These are phyloP conservation scores for Leptonema lineaticorne DNA, from an alignment of 1,140 invertebrate species.

Conservation along the genomic window DNA sequence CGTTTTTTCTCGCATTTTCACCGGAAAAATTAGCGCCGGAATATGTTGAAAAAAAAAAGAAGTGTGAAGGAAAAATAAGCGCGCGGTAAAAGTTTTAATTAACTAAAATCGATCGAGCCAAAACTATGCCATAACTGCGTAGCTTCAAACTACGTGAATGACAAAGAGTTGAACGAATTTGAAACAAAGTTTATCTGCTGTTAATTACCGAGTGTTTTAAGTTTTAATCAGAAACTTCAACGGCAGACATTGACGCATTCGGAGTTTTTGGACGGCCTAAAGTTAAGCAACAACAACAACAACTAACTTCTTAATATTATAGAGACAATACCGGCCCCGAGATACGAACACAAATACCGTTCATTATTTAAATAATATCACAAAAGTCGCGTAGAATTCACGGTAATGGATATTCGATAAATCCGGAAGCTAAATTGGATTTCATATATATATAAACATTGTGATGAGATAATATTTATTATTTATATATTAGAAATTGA, in stretches of 20 bases:
- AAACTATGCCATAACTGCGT: neutral
- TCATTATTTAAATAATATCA: neutral
- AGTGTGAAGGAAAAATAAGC: neutral
- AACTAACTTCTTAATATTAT: too few species aligned
- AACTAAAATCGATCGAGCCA: neutral
- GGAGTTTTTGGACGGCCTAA: neutral
- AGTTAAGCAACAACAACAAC: neutral
- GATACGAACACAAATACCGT: too few species aligned
- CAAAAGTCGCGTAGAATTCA: neutral
- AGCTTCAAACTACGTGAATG: neutral
- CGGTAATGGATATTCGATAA: too few species aligned
- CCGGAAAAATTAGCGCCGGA: too few species aligned
- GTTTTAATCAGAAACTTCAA: neutral
- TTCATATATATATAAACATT: too few species aligned
- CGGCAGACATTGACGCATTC: constrained; percentile 1
- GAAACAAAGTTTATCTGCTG: constrained; percentile 2
- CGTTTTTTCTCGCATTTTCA: too few species aligned
- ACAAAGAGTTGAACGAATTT: constrained; percentile 11
- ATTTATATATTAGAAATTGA: too few species aligned
- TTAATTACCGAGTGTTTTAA: constrained; percentile 6
- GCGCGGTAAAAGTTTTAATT: neutral
- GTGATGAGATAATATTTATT: too few species aligned
- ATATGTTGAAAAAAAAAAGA: neutral
- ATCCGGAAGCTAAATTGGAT: too few species aligned
- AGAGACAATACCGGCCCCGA: too few species aligned